These are phyloP conservation scores for Rattus rattus DNA, from an alignment of 2,113 vertebrate genomes.

Conservation along the genomic window DNA sequence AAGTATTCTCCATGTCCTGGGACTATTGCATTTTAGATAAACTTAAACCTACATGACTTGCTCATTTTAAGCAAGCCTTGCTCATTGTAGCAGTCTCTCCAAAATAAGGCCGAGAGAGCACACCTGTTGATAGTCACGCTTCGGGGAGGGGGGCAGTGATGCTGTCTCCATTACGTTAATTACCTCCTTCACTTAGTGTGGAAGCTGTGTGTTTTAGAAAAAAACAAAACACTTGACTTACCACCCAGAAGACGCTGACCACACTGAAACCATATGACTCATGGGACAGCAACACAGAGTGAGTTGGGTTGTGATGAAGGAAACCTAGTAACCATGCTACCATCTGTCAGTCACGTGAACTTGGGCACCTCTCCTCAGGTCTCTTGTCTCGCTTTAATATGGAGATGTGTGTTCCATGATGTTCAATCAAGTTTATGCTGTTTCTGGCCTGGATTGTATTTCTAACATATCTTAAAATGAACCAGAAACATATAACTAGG, in stretches of 20 bases:
- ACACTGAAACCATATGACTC: neutral
- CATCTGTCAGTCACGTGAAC: neutral
- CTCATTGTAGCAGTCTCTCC: neutral
- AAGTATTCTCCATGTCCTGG: conserved; percentile 1
- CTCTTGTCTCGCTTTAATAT: neutral
- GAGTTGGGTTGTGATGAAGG: neutral
- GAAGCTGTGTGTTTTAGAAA: neutral
- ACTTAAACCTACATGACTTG: neutral
- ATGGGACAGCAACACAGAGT: neutral
- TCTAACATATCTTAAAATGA: conserved; percentile 4
- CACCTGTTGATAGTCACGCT: neutral
- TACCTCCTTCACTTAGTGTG: neutral
- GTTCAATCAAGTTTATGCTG: neutral
- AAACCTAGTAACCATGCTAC: neutral
- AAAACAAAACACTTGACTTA: neutral
- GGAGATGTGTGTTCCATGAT: neutral
- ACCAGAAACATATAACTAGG: neutral
- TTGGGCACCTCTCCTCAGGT: neutral
- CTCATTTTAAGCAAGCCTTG: neutral
- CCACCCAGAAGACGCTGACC: neutral
- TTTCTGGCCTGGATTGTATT: neutral
- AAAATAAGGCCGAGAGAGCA: neutral
- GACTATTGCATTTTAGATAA: conserved; percentile 36
- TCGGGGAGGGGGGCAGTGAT: neutral
- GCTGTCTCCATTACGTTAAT: neutral